phyloP scores from a whole-genome alignment of 2,888 invertebrate genomes.

The Archips crataeganus region DNA sequence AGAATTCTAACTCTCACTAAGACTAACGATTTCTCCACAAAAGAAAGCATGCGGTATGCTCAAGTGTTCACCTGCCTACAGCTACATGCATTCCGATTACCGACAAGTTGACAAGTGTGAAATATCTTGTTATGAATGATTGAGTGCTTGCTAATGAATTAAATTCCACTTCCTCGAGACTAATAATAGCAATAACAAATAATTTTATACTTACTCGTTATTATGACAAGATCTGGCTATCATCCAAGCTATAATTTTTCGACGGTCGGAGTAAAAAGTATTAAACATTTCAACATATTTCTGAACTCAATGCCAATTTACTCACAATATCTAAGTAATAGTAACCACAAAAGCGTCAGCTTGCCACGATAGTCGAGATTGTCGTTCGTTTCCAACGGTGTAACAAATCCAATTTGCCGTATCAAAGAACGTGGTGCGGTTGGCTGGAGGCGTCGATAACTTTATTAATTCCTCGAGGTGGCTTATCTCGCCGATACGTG shows the following conservation, averaged over 20 bases:
- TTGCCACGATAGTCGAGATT: conserved; percentile 6
- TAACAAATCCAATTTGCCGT: conserved; percentile 48
- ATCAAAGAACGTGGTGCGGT: conserved; percentile 52
- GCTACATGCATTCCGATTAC: conserved; percentile 26
- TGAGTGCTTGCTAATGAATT: conserved; percentile 7
- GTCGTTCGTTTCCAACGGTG: conserved; percentile 25
- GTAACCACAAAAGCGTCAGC: conserved; percentile 16
- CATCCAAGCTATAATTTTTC: conserved; percentile 23
- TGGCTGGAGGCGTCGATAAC: conserved; percentile 60
- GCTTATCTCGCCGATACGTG: conserved; percentile 66
- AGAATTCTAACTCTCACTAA: conserved; percentile 54
- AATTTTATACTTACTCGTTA: conserved; percentile 10
- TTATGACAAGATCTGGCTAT: conserved; percentile 22
- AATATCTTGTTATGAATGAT: conserved; percentile 15
- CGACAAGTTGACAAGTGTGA: conserved; percentile 21
- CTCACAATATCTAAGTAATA: conserved; percentile 21
- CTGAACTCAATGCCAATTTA: conserved; percentile 14
- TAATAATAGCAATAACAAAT: not conserved
- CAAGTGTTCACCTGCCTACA: conserved; percentile 36
- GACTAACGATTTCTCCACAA: conserved; percentile 55
- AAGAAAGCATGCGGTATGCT: conserved; percentile 48
- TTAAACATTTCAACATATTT: not conserved
- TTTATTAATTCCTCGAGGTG: conserved; percentile 64
- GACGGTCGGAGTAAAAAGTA: conserved; percentile 23
- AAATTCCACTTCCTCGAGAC: conserved; percentile 11